phyloP scores from a whole-genome alignment of 2,797 vertebrate genomes.

The Discoglossus pictus region DNA sequence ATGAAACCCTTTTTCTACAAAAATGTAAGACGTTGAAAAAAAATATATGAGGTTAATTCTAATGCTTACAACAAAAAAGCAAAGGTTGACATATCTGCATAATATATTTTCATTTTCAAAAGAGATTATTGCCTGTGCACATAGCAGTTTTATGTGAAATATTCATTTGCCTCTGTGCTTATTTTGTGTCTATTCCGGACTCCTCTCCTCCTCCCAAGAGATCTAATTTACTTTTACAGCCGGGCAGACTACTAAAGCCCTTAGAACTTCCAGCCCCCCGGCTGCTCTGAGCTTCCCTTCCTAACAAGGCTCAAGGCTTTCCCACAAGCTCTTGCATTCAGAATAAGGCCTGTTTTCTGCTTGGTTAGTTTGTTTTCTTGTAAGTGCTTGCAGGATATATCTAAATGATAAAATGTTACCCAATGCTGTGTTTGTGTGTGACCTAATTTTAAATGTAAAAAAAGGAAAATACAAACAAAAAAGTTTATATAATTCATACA shows the following conservation, averaged over 20 bases:
- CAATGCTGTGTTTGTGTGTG: conserved; percentile 27
- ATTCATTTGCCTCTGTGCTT: too few relatives aligned
- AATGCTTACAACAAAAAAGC: too few relatives aligned
- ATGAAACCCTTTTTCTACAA: too few relatives aligned
- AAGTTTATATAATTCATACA: too few relatives aligned
- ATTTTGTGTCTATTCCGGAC: not conserved
- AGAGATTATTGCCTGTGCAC: too few relatives aligned
- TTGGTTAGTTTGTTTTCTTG: conserved; percentile 1
- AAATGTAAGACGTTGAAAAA: too few relatives aligned
- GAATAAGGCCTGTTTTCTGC: not conserved
- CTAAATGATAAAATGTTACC: conserved; percentile 22
- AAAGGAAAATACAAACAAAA: too few relatives aligned
- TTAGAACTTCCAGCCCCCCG: not conserved
- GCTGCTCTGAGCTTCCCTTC: not conserved
- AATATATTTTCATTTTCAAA: too few relatives aligned
- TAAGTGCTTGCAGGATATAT: conserved; percentile 19
- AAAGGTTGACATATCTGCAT: too few relatives aligned
- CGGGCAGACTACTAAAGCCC: conserved; percentile 6
- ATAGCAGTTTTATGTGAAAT: too few relatives aligned
- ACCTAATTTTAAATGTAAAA: conserved; percentile 23
- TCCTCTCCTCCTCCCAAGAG: conserved; percentile 22
- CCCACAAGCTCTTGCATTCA: conserved; percentile 17
- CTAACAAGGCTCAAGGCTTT: conserved; percentile 37
- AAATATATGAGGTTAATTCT: too few relatives aligned
- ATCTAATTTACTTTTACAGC: conserved; percentile 36